Evolutionary conservation across 1,140 invertebrate species (phyloP), one percentile per base, ranked within the genome.

Genomic region (Chrysoperla carnea): DNA sequence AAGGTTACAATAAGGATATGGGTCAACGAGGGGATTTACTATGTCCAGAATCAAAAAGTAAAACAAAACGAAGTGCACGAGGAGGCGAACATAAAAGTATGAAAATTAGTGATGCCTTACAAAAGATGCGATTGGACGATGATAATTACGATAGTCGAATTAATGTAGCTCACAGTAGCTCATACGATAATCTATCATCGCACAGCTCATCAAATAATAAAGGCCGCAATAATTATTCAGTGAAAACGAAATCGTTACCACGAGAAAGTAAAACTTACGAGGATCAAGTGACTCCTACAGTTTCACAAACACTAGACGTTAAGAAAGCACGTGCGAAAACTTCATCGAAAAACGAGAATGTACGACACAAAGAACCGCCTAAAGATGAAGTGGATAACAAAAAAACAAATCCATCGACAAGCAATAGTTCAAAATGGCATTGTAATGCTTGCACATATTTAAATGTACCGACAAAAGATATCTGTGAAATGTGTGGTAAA

Each of bases 401-500:
- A 14, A 28, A 44, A 48, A 3, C 45, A 41, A 39, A 38, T 40
- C 40, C 17, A 23, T 14, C 15, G 37, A 37, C 7, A 47, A 39
- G 1, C 40, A 52, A 14, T 1, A 42, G 40, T 23, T 58, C 60
- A 17, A 63, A 62, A 44, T 85, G 82, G 82, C 66, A 75, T 41
- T 85, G 82, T 54, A 63, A 59, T 1, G 69, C 70, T 1, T 85
- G 82, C 57, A 85, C 82, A 1, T 85, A 66, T 59, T 53, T 78
- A 4, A 87, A 87, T 53, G 49, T 55, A 7, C 48, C 50, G 2
- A 48, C 55, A 0, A 57, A 57, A 35, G 65, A 72, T 6, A 78
- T 80, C 27, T 87, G 83, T 56, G 78, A 83, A 45, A 85, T 85
- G 70, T 87, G 83, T 52, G 71, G 73, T 5, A 84, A 83, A 49